Evolutionary conservation across 2,888 invertebrate species (phyloP).

Genomic region (Axea sp.): DNA sequence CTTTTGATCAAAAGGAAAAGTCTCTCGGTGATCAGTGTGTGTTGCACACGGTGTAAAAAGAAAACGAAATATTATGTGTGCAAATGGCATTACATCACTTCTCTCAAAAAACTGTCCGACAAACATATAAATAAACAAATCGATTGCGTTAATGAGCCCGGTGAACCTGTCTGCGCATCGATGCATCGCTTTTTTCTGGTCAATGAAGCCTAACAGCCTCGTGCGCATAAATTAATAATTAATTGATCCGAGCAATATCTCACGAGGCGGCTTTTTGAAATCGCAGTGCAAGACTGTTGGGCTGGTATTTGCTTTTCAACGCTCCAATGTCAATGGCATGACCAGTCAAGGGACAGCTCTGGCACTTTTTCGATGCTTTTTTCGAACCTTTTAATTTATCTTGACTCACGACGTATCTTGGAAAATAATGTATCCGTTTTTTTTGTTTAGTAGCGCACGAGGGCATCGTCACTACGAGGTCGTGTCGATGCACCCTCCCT

Average conservation of each 20-base stretch:
- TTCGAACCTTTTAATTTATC: slow-evolving; percentile 58
- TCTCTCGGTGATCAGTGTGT: slow-evolving; percentile 10
- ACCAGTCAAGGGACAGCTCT: slow-evolving; percentile 70
- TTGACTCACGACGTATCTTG: slow-evolving; percentile 69
- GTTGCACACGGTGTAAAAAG: not conserved
- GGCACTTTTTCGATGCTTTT: slow-evolving; percentile 49
- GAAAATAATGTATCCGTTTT: slow-evolving; percentile 73
- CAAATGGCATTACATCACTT: slow-evolving; percentile 20
- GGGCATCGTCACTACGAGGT: slow-evolving; percentile 70
- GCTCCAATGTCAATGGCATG: slow-evolving; percentile 72
- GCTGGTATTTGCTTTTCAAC: slow-evolving; percentile 65
- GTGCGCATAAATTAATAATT: slow-evolving; percentile 24
- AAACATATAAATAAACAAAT: not conserved
- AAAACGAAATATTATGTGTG: not conserved
- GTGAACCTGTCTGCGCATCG: too few relatives aligned
- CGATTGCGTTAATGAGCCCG: too few relatives aligned
- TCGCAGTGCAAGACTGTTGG: slow-evolving; percentile 70
- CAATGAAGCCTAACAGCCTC: not conserved
- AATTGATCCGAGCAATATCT: slow-evolving; percentile 23
- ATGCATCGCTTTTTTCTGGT: slow-evolving; percentile 7
- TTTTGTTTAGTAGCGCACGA: slow-evolving; percentile 67
- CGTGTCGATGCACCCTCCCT: slow-evolving; percentile 66
- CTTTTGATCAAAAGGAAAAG: slow-evolving; percentile 36
- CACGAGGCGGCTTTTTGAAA: slow-evolving; percentile 67
- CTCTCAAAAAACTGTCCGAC: slow-evolving; percentile 15